Evolutionary conservation across 2,113 vertebrate genomes (phyloP).

Genomic region (Carassius carassius): DNA sequence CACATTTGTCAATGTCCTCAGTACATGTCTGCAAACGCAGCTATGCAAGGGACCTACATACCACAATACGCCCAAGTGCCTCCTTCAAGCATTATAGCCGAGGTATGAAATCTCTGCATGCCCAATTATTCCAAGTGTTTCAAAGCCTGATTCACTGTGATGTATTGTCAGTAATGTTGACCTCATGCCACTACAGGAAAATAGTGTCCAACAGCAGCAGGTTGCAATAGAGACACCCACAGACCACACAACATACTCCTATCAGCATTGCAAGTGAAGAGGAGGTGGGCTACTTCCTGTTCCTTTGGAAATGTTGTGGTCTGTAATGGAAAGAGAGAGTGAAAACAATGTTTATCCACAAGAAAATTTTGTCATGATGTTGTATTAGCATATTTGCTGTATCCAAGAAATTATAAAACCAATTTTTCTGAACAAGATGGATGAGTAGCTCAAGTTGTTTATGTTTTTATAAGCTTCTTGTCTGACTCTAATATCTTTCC

Average conservation of each 20-base stretch:
- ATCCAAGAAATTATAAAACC: background rate
- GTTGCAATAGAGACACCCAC: slow-evolving; percentile 84
- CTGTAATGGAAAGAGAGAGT: slow-evolving; percentile 9
- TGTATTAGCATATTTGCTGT: no score
- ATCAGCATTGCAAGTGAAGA: slow-evolving; percentile 89
- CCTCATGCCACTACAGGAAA: slow-evolving; percentile 77
- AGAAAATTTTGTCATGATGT: background rate
- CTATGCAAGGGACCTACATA: slow-evolving; percentile 90
- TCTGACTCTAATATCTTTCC: background rate
- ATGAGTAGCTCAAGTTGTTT: background rate
- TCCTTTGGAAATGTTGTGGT: slow-evolving; percentile 3
- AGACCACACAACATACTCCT: slow-evolving; percentile 86
- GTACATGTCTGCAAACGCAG: slow-evolving; percentile 84
- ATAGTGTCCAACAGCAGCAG: slow-evolving; percentile 80
- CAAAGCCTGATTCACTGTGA: slow-evolving; percentile 17
- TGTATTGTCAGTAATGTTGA: background rate
- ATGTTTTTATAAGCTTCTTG: background rate
- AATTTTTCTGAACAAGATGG: background rate
- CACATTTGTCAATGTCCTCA: slow-evolving; percentile 53
- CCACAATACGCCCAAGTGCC: slow-evolving; percentile 88
- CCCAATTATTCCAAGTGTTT: background rate
- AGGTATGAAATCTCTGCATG: slow-evolving; percentile 73
- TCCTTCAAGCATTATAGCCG: slow-evolving; percentile 81
- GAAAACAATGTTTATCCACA: background rate
- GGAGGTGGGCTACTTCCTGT: slow-evolving; percentile 48